Conservation (phyloP, 2,888 invertebrate genomes). For the Meteorus cinctellus region DNA sequence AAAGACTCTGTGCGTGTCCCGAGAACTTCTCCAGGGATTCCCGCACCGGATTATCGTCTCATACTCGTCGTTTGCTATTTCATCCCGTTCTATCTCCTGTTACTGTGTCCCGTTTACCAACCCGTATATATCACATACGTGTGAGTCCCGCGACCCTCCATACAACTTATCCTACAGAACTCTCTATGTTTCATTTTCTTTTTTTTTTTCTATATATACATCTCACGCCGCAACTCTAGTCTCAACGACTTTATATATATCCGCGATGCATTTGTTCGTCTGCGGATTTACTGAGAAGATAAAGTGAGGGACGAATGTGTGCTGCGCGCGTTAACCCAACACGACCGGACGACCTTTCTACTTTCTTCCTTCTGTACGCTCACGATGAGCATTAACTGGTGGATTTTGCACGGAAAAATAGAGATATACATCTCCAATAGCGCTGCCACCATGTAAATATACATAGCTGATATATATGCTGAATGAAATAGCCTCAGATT, state of each 20-base stretch:
- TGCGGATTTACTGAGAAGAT: slow-evolving; percentile 18
- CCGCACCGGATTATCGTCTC: slow-evolving; percentile 57
- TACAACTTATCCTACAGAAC: slow-evolving; percentile 10
- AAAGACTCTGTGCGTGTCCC: slow-evolving; percentile 55
- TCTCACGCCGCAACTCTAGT: slow-evolving; percentile 1
- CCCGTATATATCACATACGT: slow-evolving; percentile 37
- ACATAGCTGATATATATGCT: neutral
- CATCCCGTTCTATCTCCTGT: slow-evolving; percentile 33
- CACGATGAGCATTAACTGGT: neutral
- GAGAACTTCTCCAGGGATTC: slow-evolving; percentile 56
- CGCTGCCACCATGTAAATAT: neutral
- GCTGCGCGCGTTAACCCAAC: neutral
- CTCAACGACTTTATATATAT: slow-evolving; percentile 36
- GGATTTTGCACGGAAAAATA: slow-evolving; percentile 1
- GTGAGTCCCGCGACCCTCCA: neutral
- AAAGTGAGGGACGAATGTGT: slow-evolving; percentile 4
- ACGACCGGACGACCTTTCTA: slow-evolving; percentile 8
- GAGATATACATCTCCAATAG: neutral
- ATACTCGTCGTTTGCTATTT: slow-evolving; percentile 44
- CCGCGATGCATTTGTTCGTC: slow-evolving; percentile 36
- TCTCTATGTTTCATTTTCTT: neutral
- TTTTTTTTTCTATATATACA: neutral
- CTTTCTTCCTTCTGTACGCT: neutral
- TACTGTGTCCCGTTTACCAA: slow-evolving; percentile 44
- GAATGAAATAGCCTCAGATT: neutral